phyloP scores from a whole-genome alignment of 2,113 vertebrate species.

The Morone chrysops region DNA sequence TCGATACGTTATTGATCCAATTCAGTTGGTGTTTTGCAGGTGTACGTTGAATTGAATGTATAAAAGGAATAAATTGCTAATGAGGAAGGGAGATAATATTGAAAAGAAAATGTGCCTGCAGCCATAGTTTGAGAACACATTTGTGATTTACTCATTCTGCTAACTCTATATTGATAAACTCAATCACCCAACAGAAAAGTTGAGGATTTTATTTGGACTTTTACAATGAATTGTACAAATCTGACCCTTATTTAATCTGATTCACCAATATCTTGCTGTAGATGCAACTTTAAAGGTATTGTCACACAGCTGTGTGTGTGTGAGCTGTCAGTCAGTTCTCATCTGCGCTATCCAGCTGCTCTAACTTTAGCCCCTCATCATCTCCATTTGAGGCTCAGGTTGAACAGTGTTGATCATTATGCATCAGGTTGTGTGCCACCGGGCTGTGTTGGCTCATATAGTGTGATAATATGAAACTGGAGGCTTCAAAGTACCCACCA shows the following conservation, averaged over 20 bases:
- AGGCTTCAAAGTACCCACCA: slow-evolving; percentile 67
- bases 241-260: neutral
- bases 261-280: neutral
- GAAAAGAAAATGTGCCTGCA: slow-evolving; percentile 35
- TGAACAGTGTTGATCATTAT: slow-evolving; percentile 30
- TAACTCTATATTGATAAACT: slow-evolving; percentile 24
- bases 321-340: slow-evolving; percentile 9
- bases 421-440: slow-evolving; percentile 30
- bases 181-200: neutral
- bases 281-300: neutral
- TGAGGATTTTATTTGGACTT: slow-evolving; percentile 1
- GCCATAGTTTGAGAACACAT: slow-evolving; percentile 19
- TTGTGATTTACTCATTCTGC: slow-evolving; percentile 32
- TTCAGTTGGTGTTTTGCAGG: slow-evolving; percentile 58
- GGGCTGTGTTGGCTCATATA: slow-evolving; percentile 34
- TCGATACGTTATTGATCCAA: slow-evolving; percentile 63
- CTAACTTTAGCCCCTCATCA: slow-evolving; percentile 3
- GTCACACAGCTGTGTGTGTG: neutral
- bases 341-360: neutral
- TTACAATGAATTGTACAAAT: slow-evolving; percentile 1
- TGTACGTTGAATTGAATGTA: slow-evolving; percentile 23
- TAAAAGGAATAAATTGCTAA: slow-evolving; percentile 47
- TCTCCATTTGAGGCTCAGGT: slow-evolving; percentile 19
- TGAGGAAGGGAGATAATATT: slow-evolving; percentile 35
- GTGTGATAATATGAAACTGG: slow-evolving; percentile 60